Evolutionary conservation across 2,113 vertebrate species (phyloP), one percentile per base, ranked within the genome.

Genomic region (Prunella fulvescens): DNA sequence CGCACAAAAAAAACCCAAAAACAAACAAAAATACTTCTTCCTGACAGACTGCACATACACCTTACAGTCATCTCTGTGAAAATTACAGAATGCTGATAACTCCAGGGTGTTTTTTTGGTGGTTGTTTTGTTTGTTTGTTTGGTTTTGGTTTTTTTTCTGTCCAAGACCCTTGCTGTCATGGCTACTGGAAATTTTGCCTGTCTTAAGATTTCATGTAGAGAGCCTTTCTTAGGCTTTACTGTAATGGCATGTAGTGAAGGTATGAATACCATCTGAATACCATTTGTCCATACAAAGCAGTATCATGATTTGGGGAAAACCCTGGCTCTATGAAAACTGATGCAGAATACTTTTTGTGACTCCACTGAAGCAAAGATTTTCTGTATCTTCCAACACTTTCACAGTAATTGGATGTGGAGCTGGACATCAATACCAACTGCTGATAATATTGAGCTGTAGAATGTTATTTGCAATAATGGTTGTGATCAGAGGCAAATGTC

Each of bases 21-120:
- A 42, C 16, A 42, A 40, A 40, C 11, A 40, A 53, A 61, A 62
- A 31, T 47, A 86, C 33, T 40, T 64, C 19, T 86, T 74, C 88
- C 19, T 92, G 92, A 91, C 24, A 79, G 82, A 42, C 64, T 85
- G 81, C 76, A 94, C 61, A 81, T 77, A 92, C 6, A 95, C 14
- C 39, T 93, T 56, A 67, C 28, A 94, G 77, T 72, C 40, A 80
- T 40, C 14, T 19, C 72, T 92, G 58, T 88, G 76, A 92, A 90
- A 94, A 96, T 65, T 77, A 85, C 22, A 94, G 73, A 95, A 92
- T 58, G 28, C 29, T 96, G 86, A n/a, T 88, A 91, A 81, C 64
- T 87, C 82, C 19, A 58, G 11, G 1, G 8, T 29, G 26, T 5
- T 58, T n/a, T 31, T 53, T 29, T 11, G 16, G 31, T 29, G 14